Base-by-base conservation (phyloP, 2,797 vertebrate genomes). In the Crenuchus spilurus region DNA sequence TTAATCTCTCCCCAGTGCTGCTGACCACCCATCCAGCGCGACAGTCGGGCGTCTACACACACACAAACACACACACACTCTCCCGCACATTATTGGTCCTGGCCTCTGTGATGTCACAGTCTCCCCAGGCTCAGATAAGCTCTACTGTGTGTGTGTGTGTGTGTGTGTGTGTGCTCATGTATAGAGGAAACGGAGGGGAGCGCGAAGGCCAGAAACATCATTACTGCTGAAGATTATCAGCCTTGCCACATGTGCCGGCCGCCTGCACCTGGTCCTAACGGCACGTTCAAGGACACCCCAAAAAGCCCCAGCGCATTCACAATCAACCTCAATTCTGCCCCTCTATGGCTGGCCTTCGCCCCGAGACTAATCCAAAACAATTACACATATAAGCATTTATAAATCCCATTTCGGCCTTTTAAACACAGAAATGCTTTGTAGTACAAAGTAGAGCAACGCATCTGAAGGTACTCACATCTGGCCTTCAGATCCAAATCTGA, bases 21-120 rank as follows among this genome's bases (percentile, higher is more conserved):
- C 84, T 87, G 91, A 90, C 90, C 90, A 89, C 91, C 90, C 92
- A 92, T 80, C 82, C 78, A 80, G 72, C 6, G 6, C 62, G 66
- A 79, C 51, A 33, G 72, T 30, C 28, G 24, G 76, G 39, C 51
- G 52, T 65, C 70, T 77, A 41, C 58, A 63, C 0, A n/a, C 79
- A 62, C 22, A 52, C 49, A 54, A 62, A 70, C 54, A 16, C 54
- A 18, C 41, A 37, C 65, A 39, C 33, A 18, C 52, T 6, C 78
- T 80, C 16, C 24, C 13, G 41, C 37, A 48, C 64, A 80, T 57
- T 52, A 54, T 4, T 48, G 63, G 55, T 22, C 30, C 28, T 35
- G 54, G 46, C 46, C 65, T 72, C n/a, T 41, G 75, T 70, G 77
- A 76, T 39, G 79, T 66, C 78, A 81, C 71, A 84, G 74, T 60